A percentile compares a stretch with the other conserved stretches of the same genome.
Conservation (phyloP, 2,888 invertebrate genomes). For the Drosophila meridionalis region DNA sequence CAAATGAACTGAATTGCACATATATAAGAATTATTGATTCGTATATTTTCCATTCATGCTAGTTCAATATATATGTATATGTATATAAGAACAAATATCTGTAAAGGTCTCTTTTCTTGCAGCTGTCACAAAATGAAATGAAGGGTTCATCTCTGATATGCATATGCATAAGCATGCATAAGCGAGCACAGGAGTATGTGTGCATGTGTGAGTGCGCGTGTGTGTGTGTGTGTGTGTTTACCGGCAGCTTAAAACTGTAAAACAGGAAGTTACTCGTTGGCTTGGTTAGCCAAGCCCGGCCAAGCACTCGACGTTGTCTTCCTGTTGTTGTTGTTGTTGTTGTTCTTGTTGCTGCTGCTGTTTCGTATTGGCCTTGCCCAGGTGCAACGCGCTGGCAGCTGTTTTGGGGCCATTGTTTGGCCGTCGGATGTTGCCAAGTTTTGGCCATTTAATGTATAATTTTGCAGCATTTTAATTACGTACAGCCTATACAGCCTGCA, state of each 20-base stretch:
- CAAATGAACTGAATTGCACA: no score
- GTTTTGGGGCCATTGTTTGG: slow-evolving; percentile 72
- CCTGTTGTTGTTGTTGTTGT: slow-evolving; percentile 31
- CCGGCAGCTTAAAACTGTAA: slow-evolving; percentile 70
- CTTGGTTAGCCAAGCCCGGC: slow-evolving; percentile 77
- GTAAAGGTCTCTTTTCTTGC: not conserved
- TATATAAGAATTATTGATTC: no score
- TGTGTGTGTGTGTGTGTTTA: slow-evolving; percentile 44
- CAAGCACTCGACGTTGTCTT: slow-evolving; percentile 66
- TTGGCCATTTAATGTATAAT: slow-evolving; percentile 77
- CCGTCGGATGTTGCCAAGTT: slow-evolving; percentile 77
- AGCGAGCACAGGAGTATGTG: slow-evolving; percentile 4
- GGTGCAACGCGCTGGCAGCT: slow-evolving; percentile 72
- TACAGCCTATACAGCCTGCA: slow-evolving; percentile 27
- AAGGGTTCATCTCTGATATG: slow-evolving; percentile 48
- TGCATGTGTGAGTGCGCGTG: slow-evolving; percentile 24
- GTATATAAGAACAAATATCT: not conserved
- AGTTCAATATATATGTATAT: not conserved
- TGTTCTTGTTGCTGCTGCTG: not conserved
- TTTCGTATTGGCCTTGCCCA: slow-evolving; percentile 60
- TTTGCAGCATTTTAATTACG: slow-evolving; percentile 75
- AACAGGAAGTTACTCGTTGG: slow-evolving; percentile 80
- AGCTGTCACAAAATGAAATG: slow-evolving; percentile 12
- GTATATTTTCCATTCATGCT: not conserved
- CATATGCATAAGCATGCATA: slow-evolving; percentile 44